Base-by-base conservation (phyloP, 2,888 invertebrate species). In the Agrotis ipsilon region DNA sequence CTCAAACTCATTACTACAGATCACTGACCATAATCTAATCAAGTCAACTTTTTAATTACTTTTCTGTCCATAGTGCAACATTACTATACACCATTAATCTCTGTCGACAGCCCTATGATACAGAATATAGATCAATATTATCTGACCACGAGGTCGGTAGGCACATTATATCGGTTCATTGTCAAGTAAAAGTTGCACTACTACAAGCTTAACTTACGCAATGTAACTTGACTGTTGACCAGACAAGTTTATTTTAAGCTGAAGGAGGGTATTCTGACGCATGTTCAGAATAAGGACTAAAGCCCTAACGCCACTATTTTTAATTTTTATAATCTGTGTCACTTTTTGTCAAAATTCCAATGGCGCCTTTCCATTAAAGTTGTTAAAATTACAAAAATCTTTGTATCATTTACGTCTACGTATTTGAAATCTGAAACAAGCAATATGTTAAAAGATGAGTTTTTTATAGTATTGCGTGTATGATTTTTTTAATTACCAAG, bases 181-280 rank as follows among this genome's bases (percentile, higher is more conserved):
- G 92, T 89, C 92, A 90, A 92, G 92, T 92, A 92, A 94, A 92
- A 93, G 93, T 90, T 89, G 85, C 73, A 67, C 71, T 72, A 74
- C 73, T 64, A 66, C 70, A 60, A 62, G 62, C 67, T 65, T 52
- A 75, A 39, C 78, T 83, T 83, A 83, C 75, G 84, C 81, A 87
- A 87, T 66, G n/a, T 4, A 16, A 39, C 58, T 72, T 71, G 62
- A 71, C 65, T 48, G 64, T 63, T 75, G 66, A 78, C 63, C 64
- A 75, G 32, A 27, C 82, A 75, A 68, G 72, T 72, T 81, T 72
- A 71, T 14, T 19, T 13, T 19, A 52, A 55, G 55, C 55, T 55
- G 13, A n/a, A 32, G 32, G n/a, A 55, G n/a, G 13, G 32, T 55
- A 0, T 55, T 54, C n/a, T 55, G n/a, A 11, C 27, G 5, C 27